A percentile compares a stretch with the other conserved stretches of the same genome.
phyloP scores from a whole-genome alignment of 2,888 invertebrate species.

The Melipona beecheii region DNA sequence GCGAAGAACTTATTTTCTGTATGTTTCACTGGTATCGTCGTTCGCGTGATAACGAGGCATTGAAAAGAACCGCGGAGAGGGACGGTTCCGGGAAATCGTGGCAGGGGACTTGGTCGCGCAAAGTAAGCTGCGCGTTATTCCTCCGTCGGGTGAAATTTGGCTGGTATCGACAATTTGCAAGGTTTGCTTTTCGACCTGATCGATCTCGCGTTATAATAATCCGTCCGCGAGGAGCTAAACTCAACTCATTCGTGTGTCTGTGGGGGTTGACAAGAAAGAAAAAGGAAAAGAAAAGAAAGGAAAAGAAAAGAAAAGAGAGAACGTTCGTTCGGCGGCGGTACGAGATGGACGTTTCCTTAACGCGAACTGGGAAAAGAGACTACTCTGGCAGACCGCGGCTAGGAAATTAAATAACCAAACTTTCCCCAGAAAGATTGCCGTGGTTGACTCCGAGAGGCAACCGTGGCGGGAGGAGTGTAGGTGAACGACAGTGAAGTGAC shows the following conservation, averaged over 20 bases:
- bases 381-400: constrained; percentile 59
- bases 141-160: background rate
- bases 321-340: constrained; percentile 22
- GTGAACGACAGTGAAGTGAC: constrained; percentile 69
- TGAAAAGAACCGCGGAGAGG: constrained; percentile 20
- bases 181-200: background rate
- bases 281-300: no score
- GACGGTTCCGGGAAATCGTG: constrained; percentile 30
- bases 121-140: constrained; percentile 20
- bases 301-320: constrained; percentile 6
- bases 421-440: constrained; percentile 72
- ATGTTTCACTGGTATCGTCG: constrained; percentile 19
- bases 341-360: constrained; percentile 32
- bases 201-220: constrained; percentile 35
- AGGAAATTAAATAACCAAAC: constrained; percentile 82
- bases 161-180: background rate
- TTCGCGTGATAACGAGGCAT: constrained; percentile 55
- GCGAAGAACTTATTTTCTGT: constrained; percentile 36
- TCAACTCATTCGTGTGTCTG: constrained; percentile 18
- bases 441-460: constrained; percentile 61
- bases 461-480: constrained; percentile 16
- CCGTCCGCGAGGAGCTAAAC: constrained; percentile 8
- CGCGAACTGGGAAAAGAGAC: constrained; percentile 16
- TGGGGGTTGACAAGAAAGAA: constrained; percentile 29
- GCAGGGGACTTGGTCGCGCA: constrained; percentile 31